Evolutionary conservation across 2,888 invertebrate species (phyloP).

Genomic region (Conistra vaccinii): DNA sequence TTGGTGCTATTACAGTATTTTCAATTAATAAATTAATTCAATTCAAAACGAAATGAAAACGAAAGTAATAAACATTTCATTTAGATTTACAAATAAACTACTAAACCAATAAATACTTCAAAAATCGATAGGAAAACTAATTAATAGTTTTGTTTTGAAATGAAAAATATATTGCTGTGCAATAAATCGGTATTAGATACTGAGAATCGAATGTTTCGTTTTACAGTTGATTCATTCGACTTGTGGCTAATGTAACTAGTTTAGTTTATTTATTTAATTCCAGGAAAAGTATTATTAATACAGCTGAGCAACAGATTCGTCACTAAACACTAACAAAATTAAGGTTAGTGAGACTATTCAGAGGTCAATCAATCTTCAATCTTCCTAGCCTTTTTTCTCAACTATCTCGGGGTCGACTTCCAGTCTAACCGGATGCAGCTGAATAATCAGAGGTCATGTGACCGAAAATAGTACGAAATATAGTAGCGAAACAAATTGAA

Average conservation of each 20-base stretch:
- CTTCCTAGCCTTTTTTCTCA: too few species aligned
- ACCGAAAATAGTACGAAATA: too few species aligned
- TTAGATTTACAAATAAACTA: background rate
- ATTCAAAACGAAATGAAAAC: background rate
- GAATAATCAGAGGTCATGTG: background rate
- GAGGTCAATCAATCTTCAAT: too few species aligned
- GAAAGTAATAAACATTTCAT: conserved; percentile 2
- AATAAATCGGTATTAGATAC: conserved; percentile 36
- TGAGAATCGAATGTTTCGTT: conserved; percentile 29
- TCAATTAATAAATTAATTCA: background rate
- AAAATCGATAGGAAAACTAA: conserved; percentile 9
- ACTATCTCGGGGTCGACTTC: too few species aligned
- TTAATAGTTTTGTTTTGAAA: conserved; percentile 30
- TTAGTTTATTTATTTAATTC: conserved; percentile 21
- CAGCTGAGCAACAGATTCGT: background rate
- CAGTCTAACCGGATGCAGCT: too few species aligned
- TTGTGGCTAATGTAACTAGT: background rate
- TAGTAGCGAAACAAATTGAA: too few species aligned
- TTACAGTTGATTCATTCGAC: conserved; percentile 15
- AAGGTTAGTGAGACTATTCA: background rate
- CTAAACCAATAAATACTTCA: conserved; percentile 11
- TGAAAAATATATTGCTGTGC: conserved; percentile 9
- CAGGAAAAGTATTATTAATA: conserved; percentile 1
- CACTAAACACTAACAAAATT: conserved; percentile 4
- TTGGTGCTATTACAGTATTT: too few species aligned